Base-by-base conservation (phyloP, 2,888 invertebrate species). In the Diadromus collaris region DNA sequence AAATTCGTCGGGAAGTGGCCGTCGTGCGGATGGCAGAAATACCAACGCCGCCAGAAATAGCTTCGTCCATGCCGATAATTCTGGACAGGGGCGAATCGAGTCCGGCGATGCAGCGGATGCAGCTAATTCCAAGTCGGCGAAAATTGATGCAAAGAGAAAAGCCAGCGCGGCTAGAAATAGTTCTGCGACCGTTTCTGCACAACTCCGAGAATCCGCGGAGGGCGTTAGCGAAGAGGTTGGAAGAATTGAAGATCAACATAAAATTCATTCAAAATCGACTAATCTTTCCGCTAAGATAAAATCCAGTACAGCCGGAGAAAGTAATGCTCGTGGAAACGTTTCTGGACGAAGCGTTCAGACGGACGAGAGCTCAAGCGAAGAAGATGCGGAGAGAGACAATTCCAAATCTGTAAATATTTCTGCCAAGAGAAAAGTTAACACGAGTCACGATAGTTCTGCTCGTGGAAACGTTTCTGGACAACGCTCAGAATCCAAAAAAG, bases 281-380 rank as follows among this genome's bases (percentile, higher is more conserved):
- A 29, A 46, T 7, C 5, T 21, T 38, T 21, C 38, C 3, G 6
- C 7, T 16, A n/a, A 24, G 29, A 46, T 4, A 19, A 29, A 46
- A 44, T n/a, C 29, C 1, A 32, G 54, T 34, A 51, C 54, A 16
- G 27, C 34, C 1, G 24, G 54, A 24, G 24, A 51, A 67, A 54
- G 51, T 38, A 21, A 38, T 9, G 24, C 7, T n/a, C 51, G 16
- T 16, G 21, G 29, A n/a, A 16, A 54, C 21, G 27, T 38, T 48
- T 71, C 71, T n/a, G 16, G 27, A 21, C 29, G 5, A 19, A 5
- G 19, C 13, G 27, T 29, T 9, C 34, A 61, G 6, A 19, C 51
- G 6, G 54, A 68, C 4, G 56, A 48, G 13, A 72, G 27, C 16
- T 10, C n/a, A 21, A 27, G 13, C 29, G 54, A 77, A 44, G 61